Conservation (phyloP, 1,140 invertebrate species). For the Parasteatoda tepidariorum region DNA sequence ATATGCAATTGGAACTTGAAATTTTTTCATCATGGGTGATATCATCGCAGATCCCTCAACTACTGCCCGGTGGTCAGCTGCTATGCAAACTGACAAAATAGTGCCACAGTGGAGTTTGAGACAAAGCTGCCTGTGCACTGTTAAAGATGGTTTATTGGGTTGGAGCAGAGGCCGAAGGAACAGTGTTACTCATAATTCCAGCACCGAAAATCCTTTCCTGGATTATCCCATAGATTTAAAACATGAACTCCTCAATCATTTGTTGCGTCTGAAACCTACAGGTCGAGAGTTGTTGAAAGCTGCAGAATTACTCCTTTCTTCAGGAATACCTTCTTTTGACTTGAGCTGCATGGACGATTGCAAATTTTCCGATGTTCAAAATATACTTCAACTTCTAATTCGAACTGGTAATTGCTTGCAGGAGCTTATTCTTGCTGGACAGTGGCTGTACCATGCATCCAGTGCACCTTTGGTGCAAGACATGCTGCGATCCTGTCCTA, state of each 20-base stretch:
- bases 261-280: constrained; percentile 55
- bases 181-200: constrained; percentile 16
- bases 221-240: constrained; percentile 59
- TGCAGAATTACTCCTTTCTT: constrained; percentile 49
- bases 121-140: constrained; percentile 48
- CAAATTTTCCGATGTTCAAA: constrained; percentile 53
- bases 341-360: constrained; percentile 61
- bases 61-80: constrained; percentile 55
- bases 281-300: constrained; percentile 59
- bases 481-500: constrained; percentile 40
- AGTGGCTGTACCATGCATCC: constrained; percentile 51
- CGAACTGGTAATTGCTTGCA: constrained; percentile 26
- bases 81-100: constrained; percentile 45
- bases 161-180: constrained; percentile 53
- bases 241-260: constrained; percentile 62
- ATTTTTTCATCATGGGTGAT: constrained; percentile 25
- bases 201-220: constrained; percentile 52
- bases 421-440: constrained; percentile 60
- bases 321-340: constrained; percentile 61
- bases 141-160: constrained; percentile 46
- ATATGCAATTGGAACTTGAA: constrained; percentile 12
- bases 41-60: constrained; percentile 41
- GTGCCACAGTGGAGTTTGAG: constrained; percentile 47
- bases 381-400: constrained; percentile 46
- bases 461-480: constrained; percentile 10